Percentiles rank a stretch among this genome's conserved stretches.
These are phyloP conservation scores for Anolis carolinensis DNA, from an alignment of 2,113 vertebrate genomes.

Conservation along the genomic window DNA sequence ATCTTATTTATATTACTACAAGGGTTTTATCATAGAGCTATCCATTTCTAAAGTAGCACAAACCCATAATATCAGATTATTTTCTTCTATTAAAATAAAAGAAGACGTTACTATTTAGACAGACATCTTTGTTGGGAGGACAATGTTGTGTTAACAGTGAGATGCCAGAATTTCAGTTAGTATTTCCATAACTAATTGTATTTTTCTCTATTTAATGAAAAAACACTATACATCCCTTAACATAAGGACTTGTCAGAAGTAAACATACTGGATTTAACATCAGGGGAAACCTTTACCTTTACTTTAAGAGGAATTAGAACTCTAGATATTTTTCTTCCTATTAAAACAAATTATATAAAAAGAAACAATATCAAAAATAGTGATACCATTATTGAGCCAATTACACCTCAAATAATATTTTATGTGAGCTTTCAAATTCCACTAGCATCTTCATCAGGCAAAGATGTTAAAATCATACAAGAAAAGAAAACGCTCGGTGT, in stretches of 20 bases:
- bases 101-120: not conserved
- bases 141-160: not conserved
- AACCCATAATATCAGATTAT: not conserved
- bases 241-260: not conserved
- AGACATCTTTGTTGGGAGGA: constrained; percentile 1
- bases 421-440: too few species aligned
- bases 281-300: too few species aligned
- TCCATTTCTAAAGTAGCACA: too few species aligned
- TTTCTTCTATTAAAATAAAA: not conserved
- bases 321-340: not conserved
- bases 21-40: not conserved
- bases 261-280: too few species aligned
- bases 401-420: too few species aligned
- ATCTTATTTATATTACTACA: not conserved
- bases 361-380: too few species aligned
- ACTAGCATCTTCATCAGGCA: too few species aligned
- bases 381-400: too few species aligned
- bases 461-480: too few species aligned
- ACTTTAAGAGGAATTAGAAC: not conserved
- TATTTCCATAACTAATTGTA: not conserved
- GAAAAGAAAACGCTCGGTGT: too few species aligned
- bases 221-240: not conserved
- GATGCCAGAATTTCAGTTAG: too few species aligned
- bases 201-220: not conserved
- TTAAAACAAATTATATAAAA: too few species aligned